Evolutionary conservation across 1,140 invertebrate species (phyloP), one percentile per base, ranked within the genome.

Genomic region (Euura saliciscinereae): DNA sequence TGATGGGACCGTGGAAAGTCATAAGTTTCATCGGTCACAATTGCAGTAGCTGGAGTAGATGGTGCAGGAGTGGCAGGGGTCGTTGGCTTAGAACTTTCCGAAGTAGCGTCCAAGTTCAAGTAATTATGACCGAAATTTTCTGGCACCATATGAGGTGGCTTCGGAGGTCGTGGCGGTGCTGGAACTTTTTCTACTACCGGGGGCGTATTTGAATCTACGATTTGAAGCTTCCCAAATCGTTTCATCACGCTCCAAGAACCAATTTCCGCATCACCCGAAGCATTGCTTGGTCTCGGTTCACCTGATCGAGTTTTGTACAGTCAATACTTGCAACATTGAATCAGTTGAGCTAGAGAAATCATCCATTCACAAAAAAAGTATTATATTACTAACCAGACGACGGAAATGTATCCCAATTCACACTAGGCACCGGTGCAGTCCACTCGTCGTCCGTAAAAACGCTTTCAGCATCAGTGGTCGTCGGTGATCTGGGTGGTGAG

Each of bases 91-190:
- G 76, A 77, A 68, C 74, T 73, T 44, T 88, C 85, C 0, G 81
- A 85, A 10, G 83, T 82, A 70, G 84, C 82, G 59, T 87, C 85
- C 4, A 90, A 81, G 80, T 90, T 90, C 76, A 90, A 82, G 83
- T 92, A 90, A 81, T 87, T 89, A 73, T 89, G 86, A 43, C 89
- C 87, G 43, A 84, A 82, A 78, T 82, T 86, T 73, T 79, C 89
- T 45, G 81, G 75, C 68, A 85, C 78, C 82, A 87, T 85, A 71
- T 92, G 90, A n/a, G 90, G 86, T 5, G 93, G 93, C 85, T 94
- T 95, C 1, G 94, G 94, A n/a, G 93, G 93, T 74, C 93, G 87
- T 3, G 94, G 93, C 6, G 93, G 93, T 10, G 91, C 90, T 42
- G 83, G 79, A 65, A 84, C 78, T 70, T 82, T 80, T 42, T 84